A percentile compares a stretch with the other conserved stretches of the same genome.
Conservation (phyloP, 2,888 invertebrate species). For the Aquatica leii region DNA sequence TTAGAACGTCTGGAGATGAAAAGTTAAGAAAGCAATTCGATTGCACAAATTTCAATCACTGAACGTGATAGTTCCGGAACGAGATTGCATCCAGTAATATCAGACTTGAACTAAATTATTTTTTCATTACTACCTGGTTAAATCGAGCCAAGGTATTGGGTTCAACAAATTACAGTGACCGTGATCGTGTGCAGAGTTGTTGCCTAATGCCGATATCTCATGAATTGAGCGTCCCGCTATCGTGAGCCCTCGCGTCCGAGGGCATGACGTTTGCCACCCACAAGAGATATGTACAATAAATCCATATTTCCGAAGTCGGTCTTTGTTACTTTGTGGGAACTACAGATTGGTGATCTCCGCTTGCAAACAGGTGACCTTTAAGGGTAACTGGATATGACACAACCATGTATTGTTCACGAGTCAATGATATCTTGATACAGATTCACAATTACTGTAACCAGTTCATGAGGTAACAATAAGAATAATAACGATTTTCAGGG, state of each 20-base stretch:
- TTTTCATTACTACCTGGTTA: slow-evolving; percentile 55
- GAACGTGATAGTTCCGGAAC: slow-evolving; percentile 26
- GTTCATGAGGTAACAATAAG: slow-evolving; percentile 26
- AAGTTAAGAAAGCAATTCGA: slow-evolving; percentile 20
- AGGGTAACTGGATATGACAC: slow-evolving; percentile 49
- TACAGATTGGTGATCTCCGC: slow-evolving; percentile 47
- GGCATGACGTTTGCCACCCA: slow-evolving; percentile 60
- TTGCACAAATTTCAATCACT: slow-evolving; percentile 17
- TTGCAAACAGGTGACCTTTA: slow-evolving; percentile 46
- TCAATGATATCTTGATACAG: slow-evolving; percentile 44
- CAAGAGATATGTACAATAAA: slow-evolving; percentile 58
- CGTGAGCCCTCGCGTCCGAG: slow-evolving; percentile 53
- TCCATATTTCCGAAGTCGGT: slow-evolving; percentile 55
- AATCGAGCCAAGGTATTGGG: slow-evolving; percentile 54
- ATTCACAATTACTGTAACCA: slow-evolving; percentile 22
- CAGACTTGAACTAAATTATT: slow-evolving; percentile 51
- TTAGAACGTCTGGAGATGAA: slow-evolving; percentile 19
- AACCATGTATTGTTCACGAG: slow-evolving; percentile 55
- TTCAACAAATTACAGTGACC: slow-evolving; percentile 59
- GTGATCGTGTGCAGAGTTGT: slow-evolving; percentile 57
- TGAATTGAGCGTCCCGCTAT: slow-evolving; percentile 51
- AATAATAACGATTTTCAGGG: slow-evolving; percentile 21
- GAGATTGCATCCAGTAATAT: slow-evolving; percentile 22
- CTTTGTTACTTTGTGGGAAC: slow-evolving; percentile 54
- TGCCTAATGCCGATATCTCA: slow-evolving; percentile 59